Evolutionary conservation across 2,797 vertebrate genomes (phyloP), one percentile per base, ranked within the genome.

Genomic region (Amblyopsis hoosieri): DNA sequence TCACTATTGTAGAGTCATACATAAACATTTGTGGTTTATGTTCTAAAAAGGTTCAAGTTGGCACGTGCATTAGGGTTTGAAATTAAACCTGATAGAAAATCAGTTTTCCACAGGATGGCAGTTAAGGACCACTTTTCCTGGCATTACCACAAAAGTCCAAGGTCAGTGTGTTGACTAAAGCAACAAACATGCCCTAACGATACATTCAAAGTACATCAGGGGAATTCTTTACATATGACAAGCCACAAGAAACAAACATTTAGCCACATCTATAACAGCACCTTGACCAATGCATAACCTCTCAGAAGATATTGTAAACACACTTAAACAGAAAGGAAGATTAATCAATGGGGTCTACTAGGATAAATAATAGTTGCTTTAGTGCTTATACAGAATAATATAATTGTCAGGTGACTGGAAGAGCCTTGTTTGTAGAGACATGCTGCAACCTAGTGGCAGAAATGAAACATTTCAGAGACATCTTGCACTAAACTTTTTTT

Each of bases 401-500:
- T 23, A 23, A 23, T 23, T 23, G 23, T 23, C 23, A 23, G 23
- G 23, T 23, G 23, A 23, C 23, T 23, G 23, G n/a, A 57, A 54
- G 52, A 2, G 12, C 15, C 45, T 0, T 11, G 12, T 5, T 8
- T 47, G 45, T 51, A 54, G 50, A 56, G 15, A 9, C 75, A 64
- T 87, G 88, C 89, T 90, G 89, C 90, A 90, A 71, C 72, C 91
- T 70, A 75, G 86, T 82, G 88, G 85, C 47, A 42, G 31, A 58
- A 57, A 64, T 17, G 23, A 53, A 13, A 62, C 59, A 50, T 54
- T 37, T 37, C 6, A 37, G 6, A 9, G 7, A 9, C 37, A 37
- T 8, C 37, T 37, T 37, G 37, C 37, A 66, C 53, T 29, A 17
- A 64, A 60, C 0, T 3, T 2, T 0, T 29, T 4, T 12, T 12